These are phyloP conservation scores for Megaustenia siamemsis DNA, from an alignment of 2,888 invertebrate genomes.

Conservation along the genomic window DNA sequence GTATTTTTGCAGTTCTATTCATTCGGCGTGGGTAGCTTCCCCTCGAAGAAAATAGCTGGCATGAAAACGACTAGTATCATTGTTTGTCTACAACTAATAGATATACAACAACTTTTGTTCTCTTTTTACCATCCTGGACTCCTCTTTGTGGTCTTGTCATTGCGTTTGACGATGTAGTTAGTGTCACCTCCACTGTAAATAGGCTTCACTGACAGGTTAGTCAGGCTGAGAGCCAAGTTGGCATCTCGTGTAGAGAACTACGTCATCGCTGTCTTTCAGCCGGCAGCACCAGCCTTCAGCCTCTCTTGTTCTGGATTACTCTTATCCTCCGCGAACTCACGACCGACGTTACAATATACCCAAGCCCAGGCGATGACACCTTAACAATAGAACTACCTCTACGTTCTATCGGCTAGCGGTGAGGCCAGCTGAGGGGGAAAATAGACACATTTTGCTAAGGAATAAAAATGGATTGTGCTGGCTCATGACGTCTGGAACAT, in stretches of 20 bases:
- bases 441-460: background rate
- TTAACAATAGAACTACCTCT: slow-evolving; percentile 42
- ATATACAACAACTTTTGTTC: slow-evolving; percentile 45
- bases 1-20: slow-evolving; percentile 24
- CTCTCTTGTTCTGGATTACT: slow-evolving; percentile 17
- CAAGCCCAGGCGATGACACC: slow-evolving; percentile 33
- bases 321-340: slow-evolving; percentile 24
- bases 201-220: slow-evolving; percentile 27
- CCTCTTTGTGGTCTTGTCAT: slow-evolving; percentile 31
- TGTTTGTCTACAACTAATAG: slow-evolving; percentile 50
- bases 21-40: background rate
- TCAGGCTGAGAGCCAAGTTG: slow-evolving; percentile 40
- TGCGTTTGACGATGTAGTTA: slow-evolving; percentile 43
- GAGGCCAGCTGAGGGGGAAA: background rate
- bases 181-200: slow-evolving; percentile 43
- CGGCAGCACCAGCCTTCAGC: slow-evolving; percentile 13
- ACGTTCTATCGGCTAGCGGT: background rate
- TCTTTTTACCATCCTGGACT: slow-evolving; percentile 31
- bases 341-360: slow-evolving; percentile 13
- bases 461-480: slow-evolving; percentile 6
- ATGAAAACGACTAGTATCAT: slow-evolving; percentile 16
- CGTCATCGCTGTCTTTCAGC: slow-evolving; percentile 41
- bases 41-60: background rate
- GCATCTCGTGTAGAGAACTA: slow-evolving; percentile 45
- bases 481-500: too few species aligned